Base-by-base conservation (phyloP, 1,140 invertebrate species). In the Thaumetopoea pityocampa region DNA sequence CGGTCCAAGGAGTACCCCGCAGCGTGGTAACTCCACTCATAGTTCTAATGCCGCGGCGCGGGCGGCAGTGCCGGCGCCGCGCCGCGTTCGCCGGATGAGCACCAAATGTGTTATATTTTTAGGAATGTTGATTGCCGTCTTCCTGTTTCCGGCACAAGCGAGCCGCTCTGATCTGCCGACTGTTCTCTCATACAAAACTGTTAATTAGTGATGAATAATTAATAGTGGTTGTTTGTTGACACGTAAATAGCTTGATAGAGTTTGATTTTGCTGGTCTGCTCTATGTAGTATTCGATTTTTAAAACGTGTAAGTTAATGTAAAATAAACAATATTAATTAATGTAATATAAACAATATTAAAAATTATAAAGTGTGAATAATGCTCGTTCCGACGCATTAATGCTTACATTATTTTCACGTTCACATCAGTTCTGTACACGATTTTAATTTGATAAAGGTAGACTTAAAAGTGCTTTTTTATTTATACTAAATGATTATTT, bases 31-130 rank as follows among this genome's bases (percentile, higher is more conserved):
- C 18, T 23, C 19, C 14, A 23, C 27, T 22, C 9, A 14, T 15
- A 38, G 36, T 24, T 41, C 28, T 23, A 30, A 32, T 30, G 37
- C 5, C 27, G 28, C 10, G 38, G 30, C 32, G 37, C n/a, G 32
- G 15, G 42, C 12, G 44, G 24, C 24, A 41, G 36, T 49, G 53
- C 43, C 51, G 38, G 26, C 8, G 29, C 47, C 43, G 18, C 53
- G 28, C 10, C 46, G 20, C 50, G 48, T 35, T 61, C 63, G 57
- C 69, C 79, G 77, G 74, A 80, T 73, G 76, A 72, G 63, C 69
- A 71, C 76, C 71, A 77, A 80, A 79, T 77, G 78, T 76, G 70
- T 67, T 62, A 67, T 83, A 83, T 83, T 78, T 83, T 79, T 83
- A 83, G 77, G 65, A 63, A 78, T 72, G 79, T 81, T 78, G 79